phyloP scores from a whole-genome alignment of 2,797 vertebrate species.

The Pseudotriccus pelzelni region DNA sequence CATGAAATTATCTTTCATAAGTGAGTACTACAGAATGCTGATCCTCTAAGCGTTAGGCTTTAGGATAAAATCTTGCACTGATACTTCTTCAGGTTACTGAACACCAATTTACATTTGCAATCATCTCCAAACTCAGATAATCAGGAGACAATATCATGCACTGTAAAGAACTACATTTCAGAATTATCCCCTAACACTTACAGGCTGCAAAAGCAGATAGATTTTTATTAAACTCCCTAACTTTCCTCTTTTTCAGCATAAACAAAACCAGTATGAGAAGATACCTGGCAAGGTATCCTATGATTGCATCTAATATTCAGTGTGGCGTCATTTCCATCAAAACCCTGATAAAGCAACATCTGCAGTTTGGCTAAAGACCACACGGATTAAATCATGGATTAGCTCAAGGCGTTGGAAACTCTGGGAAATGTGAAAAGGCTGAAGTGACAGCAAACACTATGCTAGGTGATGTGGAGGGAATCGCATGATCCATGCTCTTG shows the following conservation, averaged over 20 bases:
- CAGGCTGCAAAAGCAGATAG: not conserved
- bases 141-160: not conserved
- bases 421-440: not conserved
- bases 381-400: not conserved
- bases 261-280: not conserved
- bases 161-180: not conserved
- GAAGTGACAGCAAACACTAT: not conserved
- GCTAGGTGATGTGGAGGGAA: not conserved
- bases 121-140: not conserved
- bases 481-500: not conserved
- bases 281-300: not conserved
- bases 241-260: not conserved
- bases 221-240: not conserved
- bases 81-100: not conserved
- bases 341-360: not conserved
- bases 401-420: not conserved
- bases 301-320: not conserved
- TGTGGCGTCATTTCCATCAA: not conserved
- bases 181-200: not conserved
- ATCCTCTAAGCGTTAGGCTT: not conserved
- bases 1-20: not conserved
- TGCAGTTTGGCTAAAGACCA: not conserved
- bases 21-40: not conserved
- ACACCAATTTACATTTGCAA: not conserved
- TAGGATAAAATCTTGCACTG: not conserved